Evolutionary conservation across 2,888 invertebrate genomes (phyloP), one percentile per base, ranked within the genome.

Genomic region (Hipparchia sbordonii): DNA sequence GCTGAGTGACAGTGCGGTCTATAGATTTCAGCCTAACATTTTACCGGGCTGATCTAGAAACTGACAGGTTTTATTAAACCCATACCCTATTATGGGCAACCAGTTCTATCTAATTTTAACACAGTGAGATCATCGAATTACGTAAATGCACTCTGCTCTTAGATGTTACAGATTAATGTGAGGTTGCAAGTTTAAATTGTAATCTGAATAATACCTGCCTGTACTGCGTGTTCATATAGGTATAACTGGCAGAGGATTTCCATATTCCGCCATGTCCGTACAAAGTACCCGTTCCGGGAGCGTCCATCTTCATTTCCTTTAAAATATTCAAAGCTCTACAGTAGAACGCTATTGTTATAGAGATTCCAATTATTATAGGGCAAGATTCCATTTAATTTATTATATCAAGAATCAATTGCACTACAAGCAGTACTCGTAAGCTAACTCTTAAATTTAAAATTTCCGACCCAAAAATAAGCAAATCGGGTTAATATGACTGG

Each of bases 261-360:
- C 63, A 63, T 63, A 63, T 48, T 51, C 48, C 63, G 63, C 23
- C 63, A 33, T 51, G 48, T 63, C 51, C 63, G 63, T 48, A 63
- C 63, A 48, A 63, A 63, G 63, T 63, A 33, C 23, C 63, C 51
- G 10, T 23, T 63, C 63, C 23, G 51, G 51, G n/a, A 51, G 48
- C 63, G 48, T 63, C 48, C 51, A 51, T 63, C 63, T 63, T 63
- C 63, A 63, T 63, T 63, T 63, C 51, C 48, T 63, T 23, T 63
- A 23, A 63, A 51, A 63, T 63, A 63, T 63, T 63, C 63, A 51
- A 23, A 63, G 48, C 63, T 23, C 10, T 63, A 63, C 48, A 63
- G 48, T 63, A 63, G 10, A 63, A 23, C 48, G 63, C 13, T 48
- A 23, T 48, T 63, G 9, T 63, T 63, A 63, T 23, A 51, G 48